Percentiles rank a stretch among this genome's conserved stretches.
These are phyloP conservation scores for Adelosebastes latens DNA, from an alignment of 2,797 vertebrate genomes.

Conservation along the genomic window DNA sequence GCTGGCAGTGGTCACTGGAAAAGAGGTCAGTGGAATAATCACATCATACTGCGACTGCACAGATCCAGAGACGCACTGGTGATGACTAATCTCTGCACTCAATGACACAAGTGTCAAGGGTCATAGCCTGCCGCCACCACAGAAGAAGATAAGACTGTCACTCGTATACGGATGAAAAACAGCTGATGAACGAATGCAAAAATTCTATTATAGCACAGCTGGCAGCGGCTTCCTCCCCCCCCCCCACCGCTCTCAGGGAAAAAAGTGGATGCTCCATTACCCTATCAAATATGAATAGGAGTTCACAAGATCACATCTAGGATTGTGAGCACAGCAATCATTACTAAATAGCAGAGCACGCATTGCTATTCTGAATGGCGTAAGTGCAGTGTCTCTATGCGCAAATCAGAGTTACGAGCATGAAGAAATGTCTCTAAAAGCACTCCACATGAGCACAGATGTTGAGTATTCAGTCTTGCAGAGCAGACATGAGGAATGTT, in stretches of 20 bases:
- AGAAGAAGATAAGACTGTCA: conserved; percentile 40
- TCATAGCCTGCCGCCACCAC: conserved; percentile 2
- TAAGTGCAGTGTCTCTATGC: not conserved
- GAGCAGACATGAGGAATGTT: not conserved
- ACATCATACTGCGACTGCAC: conserved; percentile 33
- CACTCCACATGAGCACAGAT: conserved; percentile 25
- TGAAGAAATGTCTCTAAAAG: conserved; percentile 28
- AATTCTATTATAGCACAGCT: conserved; percentile 51
- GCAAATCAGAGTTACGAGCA: conserved; percentile 13
- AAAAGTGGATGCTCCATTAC: conserved; percentile 63
- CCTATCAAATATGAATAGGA: conserved; percentile 67
- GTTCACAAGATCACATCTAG: conserved; percentile 60
- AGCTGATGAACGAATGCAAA: conserved; percentile 40
- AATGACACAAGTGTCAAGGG: conserved; percentile 36
- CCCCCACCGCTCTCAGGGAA: conserved; percentile 24
- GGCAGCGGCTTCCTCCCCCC: conserved; percentile 25
- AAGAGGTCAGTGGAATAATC: conserved; percentile 62
- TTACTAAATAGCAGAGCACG: conserved; percentile 48
- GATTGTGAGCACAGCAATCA: conserved; percentile 53
- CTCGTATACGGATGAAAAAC: conserved; percentile 14
- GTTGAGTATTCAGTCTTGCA: conserved; percentile 20
- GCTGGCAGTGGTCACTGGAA: conserved; percentile 26
- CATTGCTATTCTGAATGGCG: conserved; percentile 8
- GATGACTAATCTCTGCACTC: conserved; percentile 49
- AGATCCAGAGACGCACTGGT: conserved; percentile 16